phyloP scores from a whole-genome alignment of 2,113 vertebrate species.

The Ceratotherium simum region DNA sequence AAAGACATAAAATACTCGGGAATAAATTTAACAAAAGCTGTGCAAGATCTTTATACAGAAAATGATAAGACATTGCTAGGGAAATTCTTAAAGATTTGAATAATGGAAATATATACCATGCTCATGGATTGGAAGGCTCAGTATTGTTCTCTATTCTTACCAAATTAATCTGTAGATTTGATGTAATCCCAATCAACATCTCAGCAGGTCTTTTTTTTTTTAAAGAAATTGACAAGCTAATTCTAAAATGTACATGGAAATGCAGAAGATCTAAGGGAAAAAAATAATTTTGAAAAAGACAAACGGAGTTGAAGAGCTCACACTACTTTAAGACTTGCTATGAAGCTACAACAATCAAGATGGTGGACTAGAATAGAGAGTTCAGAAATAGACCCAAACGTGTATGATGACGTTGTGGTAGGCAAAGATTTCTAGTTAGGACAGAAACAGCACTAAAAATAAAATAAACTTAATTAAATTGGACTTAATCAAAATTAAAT shows the following conservation, averaged over 20 bases:
- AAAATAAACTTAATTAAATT: not conserved
- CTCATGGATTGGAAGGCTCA: constrained; percentile 1
- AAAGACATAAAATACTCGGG: not conserved
- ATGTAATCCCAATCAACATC: not conserved
- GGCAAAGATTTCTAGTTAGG: not conserved
- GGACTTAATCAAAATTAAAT: not conserved
- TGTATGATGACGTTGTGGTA: not conserved
- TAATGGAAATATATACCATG: not conserved
- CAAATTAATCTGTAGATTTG: not conserved
- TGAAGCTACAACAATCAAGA: not conserved
- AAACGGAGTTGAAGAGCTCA: not conserved
- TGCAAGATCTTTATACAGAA: not conserved
- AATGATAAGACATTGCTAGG: not conserved
- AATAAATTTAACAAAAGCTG: constrained; percentile 16
- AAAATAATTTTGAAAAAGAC: not conserved
- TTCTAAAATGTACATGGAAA: not conserved
- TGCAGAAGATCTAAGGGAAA: not conserved
- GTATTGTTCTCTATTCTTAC: not conserved
- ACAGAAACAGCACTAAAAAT: not conserved
- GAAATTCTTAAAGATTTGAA: not conserved
- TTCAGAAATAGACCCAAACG: not conserved
- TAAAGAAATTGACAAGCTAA: not conserved
- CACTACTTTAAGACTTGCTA: not conserved
- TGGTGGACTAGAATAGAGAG: not conserved
- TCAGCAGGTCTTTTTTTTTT: not conserved